Evolutionary conservation across 1,140 invertebrate genomes (phyloP).

Genomic region (Pogonognathellus flavescens): DNA sequence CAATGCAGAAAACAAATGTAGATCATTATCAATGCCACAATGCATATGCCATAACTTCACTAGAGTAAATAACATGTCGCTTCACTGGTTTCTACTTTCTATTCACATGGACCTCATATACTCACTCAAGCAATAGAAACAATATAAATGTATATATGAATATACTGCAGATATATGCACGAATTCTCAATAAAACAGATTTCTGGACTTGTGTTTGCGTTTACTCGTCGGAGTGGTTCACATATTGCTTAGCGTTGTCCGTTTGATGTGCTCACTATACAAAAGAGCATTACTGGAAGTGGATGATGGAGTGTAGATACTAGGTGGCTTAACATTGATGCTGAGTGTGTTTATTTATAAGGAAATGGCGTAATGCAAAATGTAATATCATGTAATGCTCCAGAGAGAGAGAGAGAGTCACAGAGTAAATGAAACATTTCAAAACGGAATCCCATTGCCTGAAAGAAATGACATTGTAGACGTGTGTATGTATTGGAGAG

Average conservation of each 20-base stretch:
- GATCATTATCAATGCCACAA: constrained; percentile 24
- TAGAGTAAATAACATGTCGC: neutral
- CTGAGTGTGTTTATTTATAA: neutral
- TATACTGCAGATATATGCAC: neutral
- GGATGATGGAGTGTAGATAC: constrained; percentile 2
- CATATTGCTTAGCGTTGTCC: neutral
- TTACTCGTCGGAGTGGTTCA: neutral
- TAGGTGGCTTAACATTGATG: neutral
- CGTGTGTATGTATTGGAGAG: constrained; percentile 48
- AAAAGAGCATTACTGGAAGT: neutral
- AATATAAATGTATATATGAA: constrained; percentile 1
- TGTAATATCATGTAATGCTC: constrained; percentile 38
- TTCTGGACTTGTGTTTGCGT: neutral
- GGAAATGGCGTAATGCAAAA: constrained; percentile 28
- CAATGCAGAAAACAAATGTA: constrained; percentile 29
- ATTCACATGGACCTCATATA: neutral
- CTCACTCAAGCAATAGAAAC: neutral
- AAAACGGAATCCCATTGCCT: constrained; percentile 37
- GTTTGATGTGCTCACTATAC: neutral
- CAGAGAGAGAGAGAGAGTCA: constrained; percentile 23
- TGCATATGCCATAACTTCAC: neutral
- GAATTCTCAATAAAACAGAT: neutral
- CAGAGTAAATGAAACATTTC: constrained; percentile 41
- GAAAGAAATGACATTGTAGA: constrained; percentile 47
- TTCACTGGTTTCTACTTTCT: neutral